Percentiles rank a stretch among this genome's conserved stretches.
Evolutionary conservation across 2,797 vertebrate genomes (phyloP).

Genomic region (Trichosurus vulpecula): DNA sequence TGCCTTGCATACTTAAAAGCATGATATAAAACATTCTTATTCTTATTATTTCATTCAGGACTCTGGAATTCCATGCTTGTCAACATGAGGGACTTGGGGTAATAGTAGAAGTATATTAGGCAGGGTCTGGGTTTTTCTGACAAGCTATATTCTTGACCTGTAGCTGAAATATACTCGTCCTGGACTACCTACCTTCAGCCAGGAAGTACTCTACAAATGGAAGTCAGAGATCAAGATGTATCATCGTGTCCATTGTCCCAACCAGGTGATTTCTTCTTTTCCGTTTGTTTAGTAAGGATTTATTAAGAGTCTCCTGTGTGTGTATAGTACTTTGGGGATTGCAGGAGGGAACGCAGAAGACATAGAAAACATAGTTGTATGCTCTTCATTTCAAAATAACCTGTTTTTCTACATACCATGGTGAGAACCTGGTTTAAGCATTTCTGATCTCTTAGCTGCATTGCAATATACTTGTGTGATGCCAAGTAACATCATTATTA

Average conservation of each 20-base stretch:
- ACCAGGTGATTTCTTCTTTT: conserved; percentile 88
- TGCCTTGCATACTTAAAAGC: neutral
- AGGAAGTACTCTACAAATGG: conserved; percentile 96
- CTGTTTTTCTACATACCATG: neutral
- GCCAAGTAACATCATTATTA: neutral
- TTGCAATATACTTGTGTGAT: neutral
- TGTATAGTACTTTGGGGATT: neutral
- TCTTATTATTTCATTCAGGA: neutral
- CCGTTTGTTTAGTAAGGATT: conserved; percentile 51
- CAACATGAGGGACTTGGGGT: neutral
- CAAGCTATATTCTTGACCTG: conserved; percentile 68
- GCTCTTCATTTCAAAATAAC: neutral
- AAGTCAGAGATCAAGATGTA: conserved; percentile 95
- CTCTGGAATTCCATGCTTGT: conserved; percentile 26
- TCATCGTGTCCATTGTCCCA: conserved; percentile 94
- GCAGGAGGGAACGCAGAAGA: neutral
- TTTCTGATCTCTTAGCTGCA: neutral
- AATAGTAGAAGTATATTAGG: conserved; percentile 15
- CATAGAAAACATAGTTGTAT: neutral
- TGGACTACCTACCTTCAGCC: conserved; percentile 94
- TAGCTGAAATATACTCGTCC: conserved; percentile 95
- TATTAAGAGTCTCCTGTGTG: neutral
- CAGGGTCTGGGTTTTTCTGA: conserved; percentile 52
- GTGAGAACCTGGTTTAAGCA: neutral
- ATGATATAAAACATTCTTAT: neutral